Evolutionary conservation across 2,888 invertebrate species (phyloP).

Genomic region (Encarsia formosa): DNA sequence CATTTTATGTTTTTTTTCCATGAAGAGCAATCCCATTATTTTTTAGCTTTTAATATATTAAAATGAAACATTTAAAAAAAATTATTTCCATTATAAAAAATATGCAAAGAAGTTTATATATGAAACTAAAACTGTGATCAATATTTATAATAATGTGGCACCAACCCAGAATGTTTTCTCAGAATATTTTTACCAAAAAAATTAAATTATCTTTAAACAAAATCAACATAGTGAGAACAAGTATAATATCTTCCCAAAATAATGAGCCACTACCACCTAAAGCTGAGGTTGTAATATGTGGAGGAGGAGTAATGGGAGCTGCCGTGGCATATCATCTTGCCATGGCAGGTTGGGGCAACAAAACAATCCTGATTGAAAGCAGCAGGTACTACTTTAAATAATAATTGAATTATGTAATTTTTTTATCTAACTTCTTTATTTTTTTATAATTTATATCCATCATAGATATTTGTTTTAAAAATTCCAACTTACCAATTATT

Average conservation of each 20-base stretch:
- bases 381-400: conserved; percentile 59
- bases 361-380: conserved; percentile 81
- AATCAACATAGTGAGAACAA: conserved; percentile 8
- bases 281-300: conserved; percentile 80
- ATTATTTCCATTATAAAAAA: too few relatives aligned
- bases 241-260: conserved; percentile 2
- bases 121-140: too few relatives aligned
- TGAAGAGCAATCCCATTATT: too few relatives aligned
- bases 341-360: conserved; percentile 73
- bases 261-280: conserved; percentile 51
- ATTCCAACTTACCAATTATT: too few relatives aligned
- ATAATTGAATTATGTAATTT: neutral
- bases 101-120: too few relatives aligned
- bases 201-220: conserved; percentile 12
- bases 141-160: too few relatives aligned
- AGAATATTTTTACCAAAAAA: conserved; percentile 20
- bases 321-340: conserved; percentile 89
- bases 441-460: neutral
- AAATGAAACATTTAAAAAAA: too few relatives aligned
- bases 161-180: conserved; percentile 27
- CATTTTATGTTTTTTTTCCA: too few relatives aligned
- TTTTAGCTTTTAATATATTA: too few relatives aligned
- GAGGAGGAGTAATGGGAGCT: conserved; percentile 88
- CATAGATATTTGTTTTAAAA: neutral
- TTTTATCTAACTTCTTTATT: neutral